These are phyloP conservation scores for Pilophorus perplexus DNA, from an alignment of 2,888 invertebrate genomes.

Conservation along the genomic window DNA sequence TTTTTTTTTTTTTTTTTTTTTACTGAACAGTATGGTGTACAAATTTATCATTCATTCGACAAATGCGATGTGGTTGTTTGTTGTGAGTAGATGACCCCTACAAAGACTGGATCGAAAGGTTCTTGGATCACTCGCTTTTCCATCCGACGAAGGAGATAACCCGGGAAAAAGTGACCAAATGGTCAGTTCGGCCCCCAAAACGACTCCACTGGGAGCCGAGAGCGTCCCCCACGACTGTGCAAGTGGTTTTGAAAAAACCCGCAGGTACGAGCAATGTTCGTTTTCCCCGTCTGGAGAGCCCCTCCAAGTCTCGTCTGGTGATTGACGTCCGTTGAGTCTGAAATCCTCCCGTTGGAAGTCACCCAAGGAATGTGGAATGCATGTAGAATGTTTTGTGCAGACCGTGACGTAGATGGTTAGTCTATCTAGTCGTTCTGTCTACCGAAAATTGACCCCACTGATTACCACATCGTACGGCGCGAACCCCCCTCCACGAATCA, in stretches of 20 bases:
- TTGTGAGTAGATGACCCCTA: conserved; percentile 36
- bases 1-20: no score
- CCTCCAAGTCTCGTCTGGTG: conserved; percentile 2
- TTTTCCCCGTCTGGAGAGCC: neutral
- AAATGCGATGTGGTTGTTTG: no score
- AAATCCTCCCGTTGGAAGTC: neutral
- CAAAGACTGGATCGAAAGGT: conserved; percentile 40
- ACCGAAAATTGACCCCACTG: no score
- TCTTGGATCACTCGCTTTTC: conserved; percentile 23
- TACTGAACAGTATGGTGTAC: no score
- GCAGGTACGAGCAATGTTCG: conserved; percentile 21
- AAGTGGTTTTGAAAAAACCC: conserved; percentile 25
- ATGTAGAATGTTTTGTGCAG: no score
- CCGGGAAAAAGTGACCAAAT: conserved; percentile 30
- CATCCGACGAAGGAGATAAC: conserved; percentile 19
- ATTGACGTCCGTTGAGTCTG: neutral
- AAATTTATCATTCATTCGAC: no score
- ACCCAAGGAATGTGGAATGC: conserved; percentile 13
- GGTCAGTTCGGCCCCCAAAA: conserved; percentile 41
- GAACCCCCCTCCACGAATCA: no score
- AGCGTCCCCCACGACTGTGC: conserved; percentile 15
- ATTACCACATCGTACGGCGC: no score
- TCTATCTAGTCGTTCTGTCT: no score
- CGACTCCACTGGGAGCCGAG: conserved; percentile 33
- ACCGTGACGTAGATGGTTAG: no score